These are phyloP conservation scores for Apogon talboti DNA, from an alignment of 2,797 vertebrate species.

Conservation along the genomic window DNA sequence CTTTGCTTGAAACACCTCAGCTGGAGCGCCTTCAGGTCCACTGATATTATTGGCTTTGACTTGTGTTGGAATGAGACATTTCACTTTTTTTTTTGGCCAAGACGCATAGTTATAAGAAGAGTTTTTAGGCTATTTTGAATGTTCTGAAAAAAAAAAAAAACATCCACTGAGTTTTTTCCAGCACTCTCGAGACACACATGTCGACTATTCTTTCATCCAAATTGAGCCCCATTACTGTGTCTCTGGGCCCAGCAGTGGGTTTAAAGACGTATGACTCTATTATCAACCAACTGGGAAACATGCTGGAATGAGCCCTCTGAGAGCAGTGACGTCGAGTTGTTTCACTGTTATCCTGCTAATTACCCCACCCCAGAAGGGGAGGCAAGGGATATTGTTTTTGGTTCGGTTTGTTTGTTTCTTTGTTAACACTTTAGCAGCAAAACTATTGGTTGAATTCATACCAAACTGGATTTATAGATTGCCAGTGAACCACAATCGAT, in stretches of 20 bases:
- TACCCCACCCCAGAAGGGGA: too few species aligned
- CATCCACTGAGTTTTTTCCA: slow-evolving; percentile 24
- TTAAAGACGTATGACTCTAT: slow-evolving; percentile 37
- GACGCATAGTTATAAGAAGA: slow-evolving; percentile 8
- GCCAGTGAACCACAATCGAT: too few species aligned
- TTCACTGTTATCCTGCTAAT: slow-evolving; percentile 52
- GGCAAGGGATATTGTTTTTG: too few species aligned
- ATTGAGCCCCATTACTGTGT: slow-evolving; percentile 48
- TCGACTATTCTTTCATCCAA: slow-evolving; percentile 63
- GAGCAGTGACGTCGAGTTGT: slow-evolving; percentile 35
- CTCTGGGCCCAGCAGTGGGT: slow-evolving; percentile 44
- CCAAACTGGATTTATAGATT: too few species aligned
- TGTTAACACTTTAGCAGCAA: too few species aligned
- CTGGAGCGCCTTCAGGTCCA: slow-evolving; percentile 2
- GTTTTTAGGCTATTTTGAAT: slow-evolving; percentile 38
- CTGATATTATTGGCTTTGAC: slow-evolving; percentile 37
- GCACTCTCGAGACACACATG: slow-evolving; percentile 31
- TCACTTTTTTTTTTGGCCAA: slow-evolving; percentile 13
- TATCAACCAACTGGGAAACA: slow-evolving; percentile 29
- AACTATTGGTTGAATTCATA: too few species aligned
- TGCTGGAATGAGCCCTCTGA: slow-evolving; percentile 24
- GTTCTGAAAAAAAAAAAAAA: slow-evolving; percentile 30
- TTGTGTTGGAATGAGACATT: slow-evolving; percentile 38
- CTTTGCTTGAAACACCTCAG: slow-evolving; percentile 22
- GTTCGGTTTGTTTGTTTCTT: too few species aligned